phyloP scores from a whole-genome alignment of 2,797 vertebrate genomes.

The Odontamblyopus lacepedii region DNA sequence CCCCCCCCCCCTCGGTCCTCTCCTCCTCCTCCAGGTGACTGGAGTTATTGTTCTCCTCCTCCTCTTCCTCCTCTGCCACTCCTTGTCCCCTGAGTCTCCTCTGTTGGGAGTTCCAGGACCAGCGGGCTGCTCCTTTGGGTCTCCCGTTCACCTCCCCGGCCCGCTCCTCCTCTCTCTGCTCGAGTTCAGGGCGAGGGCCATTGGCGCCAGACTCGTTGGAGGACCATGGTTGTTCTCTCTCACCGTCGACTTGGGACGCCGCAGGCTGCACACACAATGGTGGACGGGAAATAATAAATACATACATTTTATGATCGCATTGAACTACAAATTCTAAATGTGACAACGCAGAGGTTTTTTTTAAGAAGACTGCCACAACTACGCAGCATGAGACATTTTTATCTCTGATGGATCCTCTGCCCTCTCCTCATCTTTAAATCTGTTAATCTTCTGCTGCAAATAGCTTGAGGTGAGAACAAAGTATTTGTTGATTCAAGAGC shows the following conservation, averaged over 20 bases:
- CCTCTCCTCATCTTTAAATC: background rate
- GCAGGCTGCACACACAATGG: constrained; percentile 46
- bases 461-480: background rate
- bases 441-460: background rate
- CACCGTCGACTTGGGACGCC: constrained; percentile 54
- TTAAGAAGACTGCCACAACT: too few relatives aligned
- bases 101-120: constrained; percentile 82
- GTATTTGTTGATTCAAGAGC: background rate
- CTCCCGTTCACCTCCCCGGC: constrained; percentile 81
- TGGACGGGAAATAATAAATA: background rate
- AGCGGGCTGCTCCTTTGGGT: constrained; percentile 75
- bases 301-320: background rate
- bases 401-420: background rate
- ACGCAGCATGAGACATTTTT: background rate
- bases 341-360: too few relatives aligned
- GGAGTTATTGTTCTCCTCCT: constrained; percentile 73
- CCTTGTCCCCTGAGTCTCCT: constrained; percentile 68
- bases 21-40: constrained; percentile 63
- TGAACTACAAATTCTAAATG: too few relatives aligned
- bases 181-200: constrained; percentile 64
- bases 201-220: constrained; percentile 66
- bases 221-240: constrained; percentile 74
- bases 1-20: constrained; percentile 82
- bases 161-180: constrained; percentile 75
- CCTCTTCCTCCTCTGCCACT: constrained; percentile 67